Evolutionary conservation across 2,797 vertebrate genomes (phyloP).

Genomic region (Lophura swinhoii): DNA sequence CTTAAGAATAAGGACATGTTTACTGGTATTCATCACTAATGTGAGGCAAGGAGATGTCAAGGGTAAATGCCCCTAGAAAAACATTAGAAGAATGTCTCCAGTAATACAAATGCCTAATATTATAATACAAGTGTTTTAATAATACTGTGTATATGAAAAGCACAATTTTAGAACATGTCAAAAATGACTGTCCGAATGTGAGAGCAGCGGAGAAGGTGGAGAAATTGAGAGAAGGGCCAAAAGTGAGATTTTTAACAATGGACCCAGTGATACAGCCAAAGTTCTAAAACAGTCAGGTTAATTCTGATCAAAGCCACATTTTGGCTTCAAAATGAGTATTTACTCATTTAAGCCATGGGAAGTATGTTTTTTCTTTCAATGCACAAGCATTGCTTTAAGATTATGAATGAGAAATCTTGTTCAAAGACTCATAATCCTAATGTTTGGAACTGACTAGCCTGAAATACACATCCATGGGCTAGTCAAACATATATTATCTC

Average conservation of each 20-base stretch:
- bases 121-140: background rate
- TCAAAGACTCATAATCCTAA: background rate
- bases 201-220: background rate
- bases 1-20: background rate
- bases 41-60: background rate
- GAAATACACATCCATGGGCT: background rate
- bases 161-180: background rate
- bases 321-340: background rate
- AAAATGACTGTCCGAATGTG: rapidly evolving
- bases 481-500: background rate
- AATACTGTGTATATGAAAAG: background rate
- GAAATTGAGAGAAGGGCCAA: background rate
- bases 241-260: background rate
- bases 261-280: background rate
- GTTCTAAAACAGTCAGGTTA: background rate
- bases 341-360: background rate
- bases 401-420: background rate
- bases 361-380: background rate
- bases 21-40: background rate
- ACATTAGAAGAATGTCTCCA: background rate
- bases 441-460: background rate
- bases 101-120: background rate
- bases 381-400: background rate
- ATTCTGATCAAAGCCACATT: background rate
- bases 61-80: background rate